Evolutionary conservation across 2,113 vertebrate genomes (phyloP).

Genomic region (Syrmaticus mikado): DNA sequence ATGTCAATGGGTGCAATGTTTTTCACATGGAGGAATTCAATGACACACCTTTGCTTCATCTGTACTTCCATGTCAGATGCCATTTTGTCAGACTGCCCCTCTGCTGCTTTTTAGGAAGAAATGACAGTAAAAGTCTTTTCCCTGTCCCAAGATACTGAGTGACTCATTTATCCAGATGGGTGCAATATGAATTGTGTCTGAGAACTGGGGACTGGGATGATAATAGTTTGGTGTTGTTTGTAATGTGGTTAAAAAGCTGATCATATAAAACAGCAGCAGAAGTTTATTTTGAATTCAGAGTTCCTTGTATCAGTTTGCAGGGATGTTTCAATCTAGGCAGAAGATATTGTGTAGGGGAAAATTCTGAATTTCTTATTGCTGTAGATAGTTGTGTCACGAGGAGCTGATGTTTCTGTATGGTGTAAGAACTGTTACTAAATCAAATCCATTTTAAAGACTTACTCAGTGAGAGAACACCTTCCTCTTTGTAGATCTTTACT

Average conservation of each 20-base stretch:
- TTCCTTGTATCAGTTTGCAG: not conserved
- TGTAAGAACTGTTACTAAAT: not conserved
- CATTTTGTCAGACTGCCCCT: not conserved
- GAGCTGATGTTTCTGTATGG: not conserved
- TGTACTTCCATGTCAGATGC: not conserved
- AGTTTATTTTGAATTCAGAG: slow-evolving; percentile 26
- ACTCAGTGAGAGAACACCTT: not conserved
- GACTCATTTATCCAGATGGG: slow-evolving; percentile 75
- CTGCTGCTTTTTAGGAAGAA: slow-evolving; percentile 4
- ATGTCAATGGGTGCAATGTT: not conserved
- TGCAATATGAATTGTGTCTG: slow-evolving; percentile 62
- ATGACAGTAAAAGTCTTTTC: slow-evolving; percentile 69
- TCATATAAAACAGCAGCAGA: slow-evolving; percentile 20
- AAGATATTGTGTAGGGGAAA: not conserved
- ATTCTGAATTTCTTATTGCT: not conserved
- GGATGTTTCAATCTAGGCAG: slow-evolving; percentile 7
- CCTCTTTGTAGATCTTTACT: not conserved
- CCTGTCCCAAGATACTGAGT: slow-evolving; percentile 43
- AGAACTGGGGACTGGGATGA: slow-evolving; percentile 54
- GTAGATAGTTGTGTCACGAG: not conserved
- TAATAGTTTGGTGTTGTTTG: slow-evolving; percentile 52
- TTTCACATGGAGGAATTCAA: not conserved
- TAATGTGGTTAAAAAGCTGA: slow-evolving; percentile 54
- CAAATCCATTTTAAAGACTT: not conserved
- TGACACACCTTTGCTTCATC: not conserved